Base-by-base conservation (phyloP, 2,888 invertebrate genomes). In the Tanypteryx hageni region DNA sequence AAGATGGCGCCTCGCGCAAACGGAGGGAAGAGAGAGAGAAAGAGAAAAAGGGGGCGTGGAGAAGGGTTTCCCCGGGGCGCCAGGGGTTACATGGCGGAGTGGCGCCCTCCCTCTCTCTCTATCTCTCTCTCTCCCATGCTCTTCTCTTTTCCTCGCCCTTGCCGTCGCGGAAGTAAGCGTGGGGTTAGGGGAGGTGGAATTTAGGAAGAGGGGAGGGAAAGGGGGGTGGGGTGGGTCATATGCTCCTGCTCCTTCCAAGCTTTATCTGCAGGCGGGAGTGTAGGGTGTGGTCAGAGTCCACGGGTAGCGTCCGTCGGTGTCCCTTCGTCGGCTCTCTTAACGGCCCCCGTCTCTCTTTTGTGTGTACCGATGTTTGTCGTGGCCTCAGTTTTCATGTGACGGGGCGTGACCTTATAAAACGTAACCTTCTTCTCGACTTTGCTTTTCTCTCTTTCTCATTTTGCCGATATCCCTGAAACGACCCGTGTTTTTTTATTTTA, bases 241-340 rank as follows among this genome's bases (percentile, higher is more conserved):
- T 44, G 44, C 44, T 44, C 44, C 44, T 44, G 44, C 44, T 44
- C 44, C 44, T 44, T 44, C 44, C 44, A 44, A 1, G 44, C 44
- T 44, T 44, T 44, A 44, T 44, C 44, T 44, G 44, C 44, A 44
- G 59, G 31, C 18, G 22, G 31, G 64, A 64, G 8, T n/a, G 44
- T 44, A 68, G 89, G 89, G 89, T 89, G 89, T 89, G 89, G 89
- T 89, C 89, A 56, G 83, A 83, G 13, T 83, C 56, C 83, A 83
- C 44, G 14, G 83, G 83, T 44, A 44, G 44, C 44, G 44, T 44
- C 44, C 44, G 31, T 18, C 31, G 18, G n/a, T n/a, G 64, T 64
- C 44, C 31, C 83, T 56, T 57, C 83, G 82, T 18, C 18, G 83
- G n/a, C 83, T 82, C 82, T 86, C 64, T 86, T 86, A 59, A 86